A percentile compares a stretch with the other conserved stretches of the same genome.
These are phyloP conservation scores for Solenodon paradoxus DNA, from an alignment of 2,113 vertebrate genomes.

Conservation along the genomic window DNA sequence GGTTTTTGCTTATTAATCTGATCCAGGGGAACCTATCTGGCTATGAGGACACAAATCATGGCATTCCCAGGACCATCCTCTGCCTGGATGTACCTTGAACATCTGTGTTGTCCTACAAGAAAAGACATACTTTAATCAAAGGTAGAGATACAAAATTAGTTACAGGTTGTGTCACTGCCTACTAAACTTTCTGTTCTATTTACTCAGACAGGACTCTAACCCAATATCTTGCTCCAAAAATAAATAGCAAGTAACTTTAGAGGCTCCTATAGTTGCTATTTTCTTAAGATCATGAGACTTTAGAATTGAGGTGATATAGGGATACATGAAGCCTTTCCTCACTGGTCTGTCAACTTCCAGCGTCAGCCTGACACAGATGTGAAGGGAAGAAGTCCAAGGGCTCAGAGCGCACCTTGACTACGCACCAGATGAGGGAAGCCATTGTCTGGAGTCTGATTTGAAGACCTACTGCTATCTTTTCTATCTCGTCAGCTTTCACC, in stretches of 20 bases:
- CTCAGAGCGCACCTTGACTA: neutral
- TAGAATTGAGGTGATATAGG: neutral
- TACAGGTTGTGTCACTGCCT: neutral
- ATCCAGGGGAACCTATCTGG: slow-evolving; percentile 5
- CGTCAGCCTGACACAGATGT: neutral
- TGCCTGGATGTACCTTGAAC: neutral
- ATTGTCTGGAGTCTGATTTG: neutral
- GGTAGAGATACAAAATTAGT: slow-evolving; percentile 13
- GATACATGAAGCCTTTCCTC: neutral
- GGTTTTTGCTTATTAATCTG: neutral
- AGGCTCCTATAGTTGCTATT: neutral
- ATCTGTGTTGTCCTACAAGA: slow-evolving; percentile 9
- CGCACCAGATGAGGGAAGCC: neutral
- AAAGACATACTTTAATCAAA: neutral
- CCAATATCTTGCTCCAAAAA: slow-evolving; percentile 20
- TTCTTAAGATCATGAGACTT: neutral
- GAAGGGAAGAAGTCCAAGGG: neutral
- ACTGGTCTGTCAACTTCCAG: neutral
- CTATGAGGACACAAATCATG: neutral
- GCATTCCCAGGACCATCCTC: neutral
- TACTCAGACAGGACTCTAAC: neutral
- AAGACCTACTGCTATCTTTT: neutral
- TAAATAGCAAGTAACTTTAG: neutral
- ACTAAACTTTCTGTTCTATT: slow-evolving; percentile 20
- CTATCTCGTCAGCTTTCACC: neutral